Evolutionary conservation across 2,797 vertebrate species (phyloP), one percentile per base, ranked within the genome.

Genomic region (Serranus cabrilla): DNA sequence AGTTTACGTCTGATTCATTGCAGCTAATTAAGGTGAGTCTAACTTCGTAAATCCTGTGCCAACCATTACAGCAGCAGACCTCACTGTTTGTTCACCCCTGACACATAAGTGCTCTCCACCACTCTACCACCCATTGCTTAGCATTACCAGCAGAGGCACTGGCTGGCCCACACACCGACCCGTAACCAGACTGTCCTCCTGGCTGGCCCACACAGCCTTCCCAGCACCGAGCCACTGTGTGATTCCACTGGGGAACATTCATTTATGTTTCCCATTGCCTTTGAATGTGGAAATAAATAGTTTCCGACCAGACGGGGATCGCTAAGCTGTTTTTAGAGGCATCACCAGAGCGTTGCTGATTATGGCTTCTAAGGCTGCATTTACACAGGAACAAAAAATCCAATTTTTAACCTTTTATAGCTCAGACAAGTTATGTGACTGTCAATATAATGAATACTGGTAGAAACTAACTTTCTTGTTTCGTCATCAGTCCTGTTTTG

Each of bases 251-350:
- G 66, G 80, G 78, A 91, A 84, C 79, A 79, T 84, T 91, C 69
- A 86, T 90, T 87, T 89, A 72, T 89, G 80, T 90, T 92, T 90
- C 87, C 83, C 63, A 64, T 80, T 76, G 85, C 86, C 64, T 74
- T 83, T 84, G 62, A 88, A 87, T 72, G 74, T 89, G 84, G 80
- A 87, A 93, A 89, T 90, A 93, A 89, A 90, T 90, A 80, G 85
- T 90, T 91, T 91, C 87, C 77, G 58, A 87, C 80, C 84, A 89
- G 82, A 81, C 51, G 5, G 69, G 76, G 72, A 74, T 82, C 39
- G 6, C 79, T 64, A 47, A 83, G 81, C 65, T 82, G 78, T 74
- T 87, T 89, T 91, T 70, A 73, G 77, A 89, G 80, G 70, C 81
- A 83, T 88, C 79, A 81, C 70, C 80, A 59, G 67, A 87, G 78